phyloP scores from a whole-genome alignment of 2,888 invertebrate species.

The Laspeyria flexula region DNA sequence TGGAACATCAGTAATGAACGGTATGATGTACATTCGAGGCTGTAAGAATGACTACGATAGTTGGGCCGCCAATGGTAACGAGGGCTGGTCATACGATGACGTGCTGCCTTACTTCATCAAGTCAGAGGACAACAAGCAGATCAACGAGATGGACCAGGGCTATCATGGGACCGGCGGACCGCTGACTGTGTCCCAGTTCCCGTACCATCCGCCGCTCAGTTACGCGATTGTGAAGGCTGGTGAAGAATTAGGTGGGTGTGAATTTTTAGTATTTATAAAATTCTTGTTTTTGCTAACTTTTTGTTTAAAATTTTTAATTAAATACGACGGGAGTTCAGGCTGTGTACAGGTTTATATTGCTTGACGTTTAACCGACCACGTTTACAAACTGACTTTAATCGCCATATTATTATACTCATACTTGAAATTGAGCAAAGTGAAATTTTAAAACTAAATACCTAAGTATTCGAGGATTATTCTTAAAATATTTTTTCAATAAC shows the following conservation, averaged over 20 bases:
- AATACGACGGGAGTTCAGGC: too few species aligned
- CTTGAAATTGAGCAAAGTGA: too few species aligned
- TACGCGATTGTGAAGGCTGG: constrained; percentile 92
- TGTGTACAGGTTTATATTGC: too few species aligned
- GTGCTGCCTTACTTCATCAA: constrained; percentile 96
- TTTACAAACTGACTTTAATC: too few species aligned
- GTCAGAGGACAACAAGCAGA: constrained; percentile 92
- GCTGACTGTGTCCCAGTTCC: constrained; percentile 92
- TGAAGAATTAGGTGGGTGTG: constrained; percentile 88
- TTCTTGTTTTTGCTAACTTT: too few species aligned
- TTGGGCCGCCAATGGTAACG: constrained; percentile 94
- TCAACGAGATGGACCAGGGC: constrained; percentile 90
- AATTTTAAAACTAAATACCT: too few species aligned
- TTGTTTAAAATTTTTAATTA: too few species aligned
- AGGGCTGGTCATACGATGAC: constrained; percentile 95
- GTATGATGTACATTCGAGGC: constrained; percentile 98
- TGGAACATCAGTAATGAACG: constrained; percentile 97
- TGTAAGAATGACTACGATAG: constrained; percentile 94
- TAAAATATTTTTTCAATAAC: too few species aligned
- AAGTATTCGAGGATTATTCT: too few species aligned
- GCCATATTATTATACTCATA: too few species aligned
- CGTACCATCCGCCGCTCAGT: constrained; percentile 94
- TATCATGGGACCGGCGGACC: constrained; percentile 93
- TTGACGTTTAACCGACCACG: too few species aligned
- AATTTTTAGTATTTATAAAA: neutral